Percentiles rank a stretch among this genome's conserved stretches.
Conservation (phyloP, 2,113 vertebrate species). For the Apodemus speciosus region DNA sequence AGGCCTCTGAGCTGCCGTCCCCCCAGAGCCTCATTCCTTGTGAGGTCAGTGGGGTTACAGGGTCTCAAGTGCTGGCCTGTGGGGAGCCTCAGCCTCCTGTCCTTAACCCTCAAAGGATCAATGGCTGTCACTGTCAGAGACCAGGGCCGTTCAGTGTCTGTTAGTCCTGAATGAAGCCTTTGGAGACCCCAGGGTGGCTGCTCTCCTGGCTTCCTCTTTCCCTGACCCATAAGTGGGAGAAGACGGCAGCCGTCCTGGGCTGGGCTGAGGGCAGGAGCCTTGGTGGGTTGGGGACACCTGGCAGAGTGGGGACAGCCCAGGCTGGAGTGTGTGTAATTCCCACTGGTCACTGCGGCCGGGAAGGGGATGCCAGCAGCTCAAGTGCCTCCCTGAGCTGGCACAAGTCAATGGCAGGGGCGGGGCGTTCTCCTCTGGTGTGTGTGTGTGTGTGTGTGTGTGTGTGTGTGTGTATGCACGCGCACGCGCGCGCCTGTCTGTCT, state of each 20-base stretch:
- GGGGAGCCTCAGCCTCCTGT: not conserved
- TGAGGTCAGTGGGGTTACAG: not conserved
- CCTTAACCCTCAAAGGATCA: not conserved
- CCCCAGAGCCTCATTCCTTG: not conserved
- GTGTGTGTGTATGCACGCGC: not conserved
- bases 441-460: not conserved
- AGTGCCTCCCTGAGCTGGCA: not conserved
- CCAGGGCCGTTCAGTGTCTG: not conserved
- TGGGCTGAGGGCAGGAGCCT: not conserved
- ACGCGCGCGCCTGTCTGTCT: too few species aligned
- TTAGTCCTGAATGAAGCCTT: not conserved
- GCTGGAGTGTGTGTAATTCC: not conserved
- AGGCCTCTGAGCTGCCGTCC: not conserved
- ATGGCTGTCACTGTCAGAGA: not conserved
- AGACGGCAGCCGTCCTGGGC: not conserved
- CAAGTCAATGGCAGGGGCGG: accelerated
- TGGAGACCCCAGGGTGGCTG: too few species aligned
- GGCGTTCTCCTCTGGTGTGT: not conserved
- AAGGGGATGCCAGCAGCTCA: not conserved
- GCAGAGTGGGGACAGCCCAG: not conserved
- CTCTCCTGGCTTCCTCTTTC: not conserved
- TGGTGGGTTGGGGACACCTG: not conserved
- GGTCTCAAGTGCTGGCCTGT: not conserved
- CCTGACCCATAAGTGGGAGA: not conserved
- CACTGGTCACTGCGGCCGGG: accelerated